Base-by-base conservation (phyloP, 2,888 invertebrate genomes). In the Agrochola macilenta region DNA sequence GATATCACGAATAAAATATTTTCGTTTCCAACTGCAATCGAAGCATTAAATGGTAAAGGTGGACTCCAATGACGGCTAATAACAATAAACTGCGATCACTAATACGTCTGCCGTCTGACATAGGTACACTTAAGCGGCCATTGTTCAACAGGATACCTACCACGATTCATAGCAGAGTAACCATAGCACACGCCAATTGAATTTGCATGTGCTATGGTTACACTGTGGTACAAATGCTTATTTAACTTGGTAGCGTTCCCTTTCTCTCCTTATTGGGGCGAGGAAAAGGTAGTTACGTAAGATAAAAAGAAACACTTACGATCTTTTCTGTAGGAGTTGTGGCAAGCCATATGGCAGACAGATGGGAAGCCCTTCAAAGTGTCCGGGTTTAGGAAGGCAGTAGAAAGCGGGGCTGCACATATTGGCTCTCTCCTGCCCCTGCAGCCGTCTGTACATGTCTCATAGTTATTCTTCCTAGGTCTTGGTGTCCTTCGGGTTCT, bases 271-370 rank as follows among this genome's bases (percentile, higher is more conserved):
- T 26, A 14, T 30, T 49, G 17, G 30, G 35, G 43, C 30, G 23
- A 52, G 54, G 23, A 26, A 64, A 35, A 30, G n/a, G 43, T 7
- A n/a, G 60, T 60, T 30, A 20, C 30, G 30, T 9, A 49, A 35
- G 7, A 65, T 49, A 9, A 58, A 54, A 60, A 64, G 7, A 65
- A 85, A 35, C 30, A 95, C 96, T 95, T 86, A 96, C 96, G 89
- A 73, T 93, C 92, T 85, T 91, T 94, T 89, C 91, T 95, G 85
- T 94, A 96, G 46, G 95, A 95, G 87, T 96, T 96, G 82, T 95
- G 94, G 87, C 96, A 96, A 20, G 96, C 95, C 95, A 96, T 94
- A 80, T 96, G 96, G 75, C 96, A 96, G 64, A 96, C 90, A 0
- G 96, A 95, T 14, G 96, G 94, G 88, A 96, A 96, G 61, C 96